Percentiles rank a stretch among this genome's conserved stretches.
Conservation (phyloP, 2,797 vertebrate genomes). For the Morelia viridis region DNA sequence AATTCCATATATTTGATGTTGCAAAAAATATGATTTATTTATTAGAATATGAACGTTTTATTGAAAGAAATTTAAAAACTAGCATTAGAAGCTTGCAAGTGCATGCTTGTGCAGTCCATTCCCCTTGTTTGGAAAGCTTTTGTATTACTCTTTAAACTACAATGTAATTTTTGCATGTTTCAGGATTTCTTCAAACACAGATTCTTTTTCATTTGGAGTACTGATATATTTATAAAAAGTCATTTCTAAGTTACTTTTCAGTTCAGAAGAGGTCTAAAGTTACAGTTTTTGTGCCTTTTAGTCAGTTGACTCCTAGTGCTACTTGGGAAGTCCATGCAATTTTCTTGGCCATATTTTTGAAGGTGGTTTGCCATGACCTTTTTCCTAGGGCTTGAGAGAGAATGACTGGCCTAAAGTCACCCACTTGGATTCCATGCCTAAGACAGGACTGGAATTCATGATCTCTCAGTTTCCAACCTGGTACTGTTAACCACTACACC, state of each 20-base stretch:
- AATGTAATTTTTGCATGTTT: background rate
- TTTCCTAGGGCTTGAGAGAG: no score
- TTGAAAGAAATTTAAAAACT: background rate
- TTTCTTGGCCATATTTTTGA: no score
- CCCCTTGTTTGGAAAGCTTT: background rate
- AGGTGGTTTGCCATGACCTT: no score
- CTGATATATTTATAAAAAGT: background rate
- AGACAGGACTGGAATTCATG: background rate
- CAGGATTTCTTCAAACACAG: background rate
- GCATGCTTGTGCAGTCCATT: background rate
- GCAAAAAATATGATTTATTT: background rate
- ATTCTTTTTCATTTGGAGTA: background rate
- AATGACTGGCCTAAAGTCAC: no score
- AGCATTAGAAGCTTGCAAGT: background rate
- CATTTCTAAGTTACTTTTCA: background rate
- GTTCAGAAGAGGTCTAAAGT: background rate
- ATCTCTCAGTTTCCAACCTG: background rate
- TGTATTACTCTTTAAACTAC: background rate
- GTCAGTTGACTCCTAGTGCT: background rate
- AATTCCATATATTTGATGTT: background rate
- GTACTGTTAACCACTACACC: background rate
- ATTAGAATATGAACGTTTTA: background rate
- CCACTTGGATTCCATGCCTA: background rate
- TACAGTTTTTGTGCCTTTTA: background rate
- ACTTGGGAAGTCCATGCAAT: background rate